Evolutionary conservation across 2,797 vertebrate species (phyloP), one percentile per base, ranked within the genome.

Genomic region (Sus cebifrons): DNA sequence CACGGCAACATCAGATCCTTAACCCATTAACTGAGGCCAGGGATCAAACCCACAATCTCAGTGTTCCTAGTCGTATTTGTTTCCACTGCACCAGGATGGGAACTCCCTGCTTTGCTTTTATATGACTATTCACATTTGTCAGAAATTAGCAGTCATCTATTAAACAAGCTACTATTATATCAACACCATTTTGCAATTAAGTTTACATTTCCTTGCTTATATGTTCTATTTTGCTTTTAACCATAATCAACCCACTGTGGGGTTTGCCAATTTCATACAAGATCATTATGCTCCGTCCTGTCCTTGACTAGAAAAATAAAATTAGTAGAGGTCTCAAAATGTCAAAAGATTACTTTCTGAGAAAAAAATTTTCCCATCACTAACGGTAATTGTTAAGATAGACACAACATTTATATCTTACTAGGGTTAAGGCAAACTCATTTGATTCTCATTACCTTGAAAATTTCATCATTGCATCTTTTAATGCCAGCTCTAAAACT

Each of bases 401-500:
- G 10, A 60, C 10, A 73, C 18, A 91, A 75, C 5, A 74, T 58
- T 74, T 44, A 83, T 23, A 79, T 93, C 73, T 96, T 79, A 78
- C 70, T 54, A 70, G 8, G 40, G 29, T 67, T 52, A 96, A 93
- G 65, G 23, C n/a, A 96, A 95, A 81, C 12, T 62, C 44, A 91
- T 21, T 25, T 15, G 71, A 62, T 60, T 91, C 79, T 71, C 89
- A 93, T 91, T 70, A 85, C n/a, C 36, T 52, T 32, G 21, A 86
- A 74, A 56, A 75, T 25, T 75, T 90, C 16, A 15, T 58, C 89
- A 88, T 5, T 95, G 32, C 36, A 86, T 23, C 58, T 91, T 93
- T 88, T 56, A 96, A 91, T 16, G 36, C 12, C 58, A 89, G 18
- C 89, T 95, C 60, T 85, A 83, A 95, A 90, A 93, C 32, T 87